Evolutionary conservation across 2,888 invertebrate species (phyloP).

Genomic region (Frankliniella intonsa): DNA sequence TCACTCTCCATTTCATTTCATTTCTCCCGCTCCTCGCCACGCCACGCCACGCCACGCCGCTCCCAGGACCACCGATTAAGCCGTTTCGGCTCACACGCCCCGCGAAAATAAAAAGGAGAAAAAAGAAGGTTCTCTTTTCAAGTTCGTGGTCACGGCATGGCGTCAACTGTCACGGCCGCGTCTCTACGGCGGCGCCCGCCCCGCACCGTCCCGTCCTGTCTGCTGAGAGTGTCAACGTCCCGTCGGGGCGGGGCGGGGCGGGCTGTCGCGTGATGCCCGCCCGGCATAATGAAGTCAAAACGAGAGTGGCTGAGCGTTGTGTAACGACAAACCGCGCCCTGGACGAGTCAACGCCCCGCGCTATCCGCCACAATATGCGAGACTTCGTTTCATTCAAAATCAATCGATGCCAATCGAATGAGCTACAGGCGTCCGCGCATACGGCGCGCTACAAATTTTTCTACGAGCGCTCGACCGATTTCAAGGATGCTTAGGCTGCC

Average conservation of each 20-base stretch:
- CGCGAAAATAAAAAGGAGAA: not conserved
- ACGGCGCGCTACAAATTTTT: no score
- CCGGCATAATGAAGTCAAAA: not conserved
- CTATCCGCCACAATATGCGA: no score
- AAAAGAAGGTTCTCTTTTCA: not conserved
- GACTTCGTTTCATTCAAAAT: no score
- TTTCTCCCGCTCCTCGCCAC: no score
- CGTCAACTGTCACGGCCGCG: not conserved
- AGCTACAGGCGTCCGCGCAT: no score
- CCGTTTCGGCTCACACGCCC: not conserved
- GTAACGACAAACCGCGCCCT: not conserved
- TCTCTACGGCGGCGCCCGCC: not conserved
- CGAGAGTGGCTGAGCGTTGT: not conserved
- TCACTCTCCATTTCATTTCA: constrained; percentile 7
- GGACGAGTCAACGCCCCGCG: no score
- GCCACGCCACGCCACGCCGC: not conserved
- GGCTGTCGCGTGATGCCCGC: not conserved
- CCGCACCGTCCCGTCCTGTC: no score
- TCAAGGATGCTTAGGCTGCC: not conserved
- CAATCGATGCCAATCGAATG: no score
- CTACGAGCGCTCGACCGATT: not conserved
- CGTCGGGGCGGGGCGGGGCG: not conserved
- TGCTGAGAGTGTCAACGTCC: not conserved
- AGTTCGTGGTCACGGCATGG: not conserved
- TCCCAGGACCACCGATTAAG: not conserved